These are phyloP conservation scores for Drosophila sturtevanti DNA, from an alignment of 1,140 invertebrate genomes.

Conservation along the genomic window DNA sequence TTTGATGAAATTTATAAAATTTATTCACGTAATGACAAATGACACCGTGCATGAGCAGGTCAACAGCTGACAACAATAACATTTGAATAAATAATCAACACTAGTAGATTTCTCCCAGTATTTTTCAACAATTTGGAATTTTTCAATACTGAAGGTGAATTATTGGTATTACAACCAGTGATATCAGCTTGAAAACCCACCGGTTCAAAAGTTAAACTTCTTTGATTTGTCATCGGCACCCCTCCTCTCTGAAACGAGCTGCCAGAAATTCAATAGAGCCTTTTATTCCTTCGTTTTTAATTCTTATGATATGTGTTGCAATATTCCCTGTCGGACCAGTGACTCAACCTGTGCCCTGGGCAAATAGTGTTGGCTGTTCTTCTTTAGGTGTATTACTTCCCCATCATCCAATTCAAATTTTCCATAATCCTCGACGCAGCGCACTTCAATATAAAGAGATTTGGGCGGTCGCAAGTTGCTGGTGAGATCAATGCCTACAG, in stretches of 20 bases:
- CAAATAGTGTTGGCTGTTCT: constrained; percentile 96
- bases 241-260: not conserved
- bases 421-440: constrained; percentile 95
- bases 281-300: constrained; percentile 1
- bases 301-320: constrained; percentile 87
- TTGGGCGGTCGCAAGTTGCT: constrained; percentile 96
- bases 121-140: constrained; percentile 4
- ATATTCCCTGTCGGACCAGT: constrained; percentile 94
- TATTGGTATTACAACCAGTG: too few species aligned
- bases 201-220: too few species aligned
- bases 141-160: not conserved
- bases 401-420: constrained; percentile 97
- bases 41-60: not conserved
- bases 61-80: constrained; percentile 36
- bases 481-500: constrained; percentile 94
- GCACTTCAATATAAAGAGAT: constrained; percentile 94
- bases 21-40: constrained; percentile 57
- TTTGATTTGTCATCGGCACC: too few species aligned
- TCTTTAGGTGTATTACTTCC: constrained; percentile 92
- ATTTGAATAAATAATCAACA: constrained; percentile 20
- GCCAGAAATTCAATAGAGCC: not conserved
- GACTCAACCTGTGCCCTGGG: constrained; percentile 94
- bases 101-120: not conserved
- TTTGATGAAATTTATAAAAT: not conserved
- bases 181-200: too few species aligned